Evolutionary conservation across 2,797 vertebrate species (phyloP), one percentile per base, ranked within the genome.

Genomic region (Pseudomugil tenellus): DNA sequence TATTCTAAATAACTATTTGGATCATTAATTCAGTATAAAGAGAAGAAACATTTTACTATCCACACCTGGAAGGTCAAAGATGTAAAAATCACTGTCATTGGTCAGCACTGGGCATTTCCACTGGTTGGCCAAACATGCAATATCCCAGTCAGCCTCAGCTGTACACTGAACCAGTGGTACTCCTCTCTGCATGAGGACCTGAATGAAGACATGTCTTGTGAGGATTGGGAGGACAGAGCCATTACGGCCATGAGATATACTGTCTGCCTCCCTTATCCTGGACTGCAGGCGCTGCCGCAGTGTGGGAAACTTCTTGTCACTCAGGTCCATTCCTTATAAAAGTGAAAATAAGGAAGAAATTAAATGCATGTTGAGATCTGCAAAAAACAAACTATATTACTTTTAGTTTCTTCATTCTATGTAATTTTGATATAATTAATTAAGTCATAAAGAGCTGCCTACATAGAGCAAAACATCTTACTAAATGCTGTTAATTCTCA

Each of bases 51-150:
- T 62, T 19, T 37, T 1, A n/a, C 19, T 61, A 32, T 1, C 25
- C 81, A 94, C 94, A 87, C 90, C 94, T 77, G 92, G 91, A 65
- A 99, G 88, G 70, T 97, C 95, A 86, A 97, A 99, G 74, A 98
- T 94, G 79, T 93, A 99, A 82, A 99, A 99, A 84, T 99, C 98
- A 65, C 97, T 99, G 81, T 99, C 98, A 1, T 94, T 96, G 3
- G 95, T 95, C 59, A 99, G 88, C 32, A 99, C 94, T 0, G 97
- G 96, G 52, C 97, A 99, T 39, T 88, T 91, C 97, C 97, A 98
- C 39, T 95, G 90, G 82, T 92, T 95, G 31, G 97, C 98, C 70
- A 99, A 91, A 25, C 94, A 95, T 17, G 96, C 95, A 19, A 98
- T 95, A 72, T 99, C 97, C 69, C 92, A 91, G 83, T 99, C 97